Percentiles rank a stretch among this genome's conserved stretches.
These are phyloP conservation scores for Cyprinus carpio DNA, from an alignment of 2,113 vertebrate species.

Conservation along the genomic window DNA sequence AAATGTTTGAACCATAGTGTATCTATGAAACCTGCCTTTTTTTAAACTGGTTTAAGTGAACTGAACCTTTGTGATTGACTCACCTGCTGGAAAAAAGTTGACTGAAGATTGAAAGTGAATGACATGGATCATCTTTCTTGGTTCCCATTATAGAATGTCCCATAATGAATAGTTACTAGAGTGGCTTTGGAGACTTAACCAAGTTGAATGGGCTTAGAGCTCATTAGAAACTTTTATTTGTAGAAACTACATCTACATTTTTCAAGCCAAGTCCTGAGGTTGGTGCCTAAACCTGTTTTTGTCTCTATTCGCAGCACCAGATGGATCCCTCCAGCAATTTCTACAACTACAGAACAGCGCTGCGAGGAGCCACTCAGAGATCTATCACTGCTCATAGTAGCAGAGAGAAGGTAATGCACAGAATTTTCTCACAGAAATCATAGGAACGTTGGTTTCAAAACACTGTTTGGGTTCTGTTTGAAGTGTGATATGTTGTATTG, in stretches of 20 bases:
- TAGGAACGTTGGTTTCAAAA: neutral
- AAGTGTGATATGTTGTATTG: neutral
- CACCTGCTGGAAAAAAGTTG: neutral
- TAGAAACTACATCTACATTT: neutral
- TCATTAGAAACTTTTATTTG: neutral
- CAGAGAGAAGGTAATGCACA: slow-evolving; percentile 85
- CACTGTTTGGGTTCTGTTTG: neutral
- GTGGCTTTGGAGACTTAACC: neutral
- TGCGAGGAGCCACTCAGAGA: slow-evolving; percentile 89
- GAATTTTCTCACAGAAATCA: neutral
- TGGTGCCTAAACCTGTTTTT: neutral
- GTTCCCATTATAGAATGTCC: slow-evolving; percentile 9
- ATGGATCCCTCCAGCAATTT: slow-evolving; percentile 99
- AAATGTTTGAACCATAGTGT: neutral
- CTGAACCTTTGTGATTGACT: neutral
- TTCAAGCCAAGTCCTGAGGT: neutral
- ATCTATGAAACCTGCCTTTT: neutral
- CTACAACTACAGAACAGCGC: slow-evolving; percentile 92
- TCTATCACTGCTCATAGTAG: slow-evolving; percentile 90
- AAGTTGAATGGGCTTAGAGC: neutral
- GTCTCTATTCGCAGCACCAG: slow-evolving; percentile 80
- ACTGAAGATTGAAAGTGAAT: neutral
- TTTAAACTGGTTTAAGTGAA: neutral
- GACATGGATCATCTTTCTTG: neutral
- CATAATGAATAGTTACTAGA: neutral